Evolutionary conservation across 2,797 vertebrate genomes (phyloP).

Genomic region (Sebastes melanostomus): DNA sequence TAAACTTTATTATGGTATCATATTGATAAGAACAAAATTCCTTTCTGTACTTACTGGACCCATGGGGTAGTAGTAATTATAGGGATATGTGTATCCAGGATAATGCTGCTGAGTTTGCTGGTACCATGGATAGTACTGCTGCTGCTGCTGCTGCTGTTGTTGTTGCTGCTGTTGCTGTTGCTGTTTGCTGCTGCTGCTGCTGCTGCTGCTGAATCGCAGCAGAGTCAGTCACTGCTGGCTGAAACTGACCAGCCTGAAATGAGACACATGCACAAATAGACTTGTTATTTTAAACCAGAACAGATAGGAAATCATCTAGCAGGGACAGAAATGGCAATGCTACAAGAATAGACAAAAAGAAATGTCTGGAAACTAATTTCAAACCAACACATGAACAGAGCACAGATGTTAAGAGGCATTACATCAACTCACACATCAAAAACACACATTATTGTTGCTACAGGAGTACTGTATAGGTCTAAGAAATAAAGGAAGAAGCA

Average conservation of each 20-base stretch:
- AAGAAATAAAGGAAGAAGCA: not conserved
- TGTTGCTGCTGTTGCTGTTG: conserved; percentile 60
- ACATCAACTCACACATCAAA: not conserved
- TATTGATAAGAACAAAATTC: not conserved
- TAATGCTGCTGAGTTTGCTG: conserved; percentile 87
- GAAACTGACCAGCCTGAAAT: conserved; percentile 81
- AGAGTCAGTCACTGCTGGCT: conserved; percentile 80
- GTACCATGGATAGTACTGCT: conserved; percentile 88
- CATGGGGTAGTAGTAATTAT: conserved; percentile 88
- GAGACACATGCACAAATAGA: conserved; percentile 8
- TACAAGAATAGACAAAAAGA: not conserved
- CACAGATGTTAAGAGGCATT: not conserved
- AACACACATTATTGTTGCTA: not conserved
- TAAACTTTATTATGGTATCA: not conserved
- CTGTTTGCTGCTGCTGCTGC: conserved; percentile 69
- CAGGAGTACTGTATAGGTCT: not conserved
- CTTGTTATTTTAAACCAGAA: not conserved
- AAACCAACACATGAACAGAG: not conserved
- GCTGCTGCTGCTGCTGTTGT: conserved; percentile 80
- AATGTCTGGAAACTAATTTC: not conserved
- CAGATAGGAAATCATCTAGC: not conserved
- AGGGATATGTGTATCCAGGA: conserved; percentile 87
- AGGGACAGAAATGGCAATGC: not conserved
- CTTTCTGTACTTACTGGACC: conserved; percentile 66
- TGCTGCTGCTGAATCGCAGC: conserved; percentile 78